These are phyloP conservation scores for Enteromius mattozi DNA, from an alignment of 2,797 vertebrate genomes.

Conservation along the genomic window DNA sequence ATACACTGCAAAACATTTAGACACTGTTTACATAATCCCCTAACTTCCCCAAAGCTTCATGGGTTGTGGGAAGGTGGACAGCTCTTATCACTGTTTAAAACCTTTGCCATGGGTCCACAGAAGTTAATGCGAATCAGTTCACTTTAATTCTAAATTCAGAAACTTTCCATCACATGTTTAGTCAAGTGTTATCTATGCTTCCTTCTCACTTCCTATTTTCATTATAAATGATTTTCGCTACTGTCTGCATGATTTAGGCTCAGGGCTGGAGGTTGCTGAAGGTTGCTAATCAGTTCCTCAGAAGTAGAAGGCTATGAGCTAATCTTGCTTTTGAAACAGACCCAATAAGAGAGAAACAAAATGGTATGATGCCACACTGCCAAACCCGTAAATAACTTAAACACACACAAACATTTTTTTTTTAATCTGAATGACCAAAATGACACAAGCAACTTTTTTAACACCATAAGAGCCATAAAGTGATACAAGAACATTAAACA, in stretches of 20 bases:
- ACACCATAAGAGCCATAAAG: neutral
- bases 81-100: neutral
- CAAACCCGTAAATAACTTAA: neutral
- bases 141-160: neutral
- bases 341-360: neutral
- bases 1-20: no score
- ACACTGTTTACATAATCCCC: no score
- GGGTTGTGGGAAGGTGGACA: no score
- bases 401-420: neutral
- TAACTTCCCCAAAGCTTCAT: no score
- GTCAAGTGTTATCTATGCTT: neutral
- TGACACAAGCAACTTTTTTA: neutral
- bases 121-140: neutral
- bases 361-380: neutral
- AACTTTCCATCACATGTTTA: neutral
- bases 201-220: neutral
- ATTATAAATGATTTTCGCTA: neutral
- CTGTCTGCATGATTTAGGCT: neutral
- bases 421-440: neutral
- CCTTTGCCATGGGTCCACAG: neutral
- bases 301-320: neutral
- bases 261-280: neutral
- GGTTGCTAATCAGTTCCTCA: neutral
- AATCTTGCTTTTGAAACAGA: neutral
- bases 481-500: neutral